These are phyloP conservation scores for Phortica magna DNA, from an alignment of 2,888 invertebrate species.

Conservation along the genomic window DNA sequence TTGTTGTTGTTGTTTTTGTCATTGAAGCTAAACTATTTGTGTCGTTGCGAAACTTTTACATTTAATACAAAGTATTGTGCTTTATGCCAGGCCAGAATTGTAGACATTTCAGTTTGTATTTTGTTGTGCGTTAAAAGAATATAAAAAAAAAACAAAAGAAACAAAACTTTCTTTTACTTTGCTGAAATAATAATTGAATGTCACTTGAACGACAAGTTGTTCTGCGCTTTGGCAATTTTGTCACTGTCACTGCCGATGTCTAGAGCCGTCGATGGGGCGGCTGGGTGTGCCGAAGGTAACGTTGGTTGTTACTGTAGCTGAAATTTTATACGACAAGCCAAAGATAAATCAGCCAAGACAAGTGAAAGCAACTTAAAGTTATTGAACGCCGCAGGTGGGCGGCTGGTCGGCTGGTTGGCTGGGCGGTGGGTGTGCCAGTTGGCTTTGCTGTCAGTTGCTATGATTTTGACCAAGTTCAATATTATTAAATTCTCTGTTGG, in stretches of 20 bases:
- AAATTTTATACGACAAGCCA: not conserved
- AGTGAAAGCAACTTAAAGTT: not conserved
- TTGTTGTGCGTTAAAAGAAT: not conserved
- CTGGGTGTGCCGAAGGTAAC: no score
- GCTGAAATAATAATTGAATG: slow-evolving; percentile 72
- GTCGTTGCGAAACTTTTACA: slow-evolving; percentile 58
- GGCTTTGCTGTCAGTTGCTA: no score
- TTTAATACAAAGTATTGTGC: slow-evolving; percentile 56
- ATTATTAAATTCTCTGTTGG: no score
- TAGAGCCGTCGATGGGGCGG: no score
- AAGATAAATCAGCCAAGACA: slow-evolving; percentile 18
- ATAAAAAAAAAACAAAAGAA: not conserved
- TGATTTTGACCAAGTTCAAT: no score
- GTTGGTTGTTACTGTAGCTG: not conserved
- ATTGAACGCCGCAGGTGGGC: no score
- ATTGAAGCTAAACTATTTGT: slow-evolving; percentile 58
- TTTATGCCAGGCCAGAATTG: not conserved
- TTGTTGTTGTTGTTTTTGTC: slow-evolving; percentile 42
- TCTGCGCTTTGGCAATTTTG: slow-evolving; percentile 21
- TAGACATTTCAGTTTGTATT: not conserved
- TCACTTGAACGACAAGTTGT: slow-evolving; percentile 70
- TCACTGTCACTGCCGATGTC: not conserved
- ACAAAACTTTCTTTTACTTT: not conserved
- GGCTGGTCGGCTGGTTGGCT: no score
- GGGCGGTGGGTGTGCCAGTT: no score